Conservation (phyloP, 2,888 invertebrate species). For the Apamea anceps region DNA sequence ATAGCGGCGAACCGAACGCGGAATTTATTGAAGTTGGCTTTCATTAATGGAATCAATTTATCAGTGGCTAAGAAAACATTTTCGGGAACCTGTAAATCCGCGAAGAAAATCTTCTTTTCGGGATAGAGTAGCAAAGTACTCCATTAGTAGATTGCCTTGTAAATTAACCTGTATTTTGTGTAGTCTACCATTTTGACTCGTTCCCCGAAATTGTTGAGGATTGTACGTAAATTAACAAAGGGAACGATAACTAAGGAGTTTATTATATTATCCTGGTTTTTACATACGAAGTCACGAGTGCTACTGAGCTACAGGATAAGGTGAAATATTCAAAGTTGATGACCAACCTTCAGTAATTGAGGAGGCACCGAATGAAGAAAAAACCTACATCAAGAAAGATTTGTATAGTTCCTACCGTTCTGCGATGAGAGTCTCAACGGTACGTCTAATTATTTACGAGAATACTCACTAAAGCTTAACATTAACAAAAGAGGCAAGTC, state of each 20-base stretch:
- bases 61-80: conserved; percentile 69
- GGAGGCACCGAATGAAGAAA: not conserved
- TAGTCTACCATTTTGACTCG: conserved; percentile 19
- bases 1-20: conserved; percentile 53
- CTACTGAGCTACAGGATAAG: not conserved
- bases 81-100: conserved; percentile 55
- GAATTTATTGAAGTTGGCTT: conserved; percentile 65
- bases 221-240: conserved; percentile 22
- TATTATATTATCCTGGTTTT: conserved; percentile 1
- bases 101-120: conserved; percentile 60
- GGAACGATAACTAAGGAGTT: conserved; percentile 22
- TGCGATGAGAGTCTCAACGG: not conserved
- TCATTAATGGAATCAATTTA: conserved; percentile 73
- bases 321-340: not conserved
- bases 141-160: conserved; percentile 74
- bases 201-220: conserved; percentile 28
- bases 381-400: not conserved
- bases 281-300: not conserved
- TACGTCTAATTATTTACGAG: conserved; percentile 16
- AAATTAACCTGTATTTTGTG: conserved; percentile 63
- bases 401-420: not conserved
- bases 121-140: conserved; percentile 61
- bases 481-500: not conserved
- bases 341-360: not conserved
- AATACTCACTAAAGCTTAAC: conserved; percentile 4